Conservation (phyloP, 2,888 invertebrate genomes). For the Cosmopolites sordidus region DNA sequence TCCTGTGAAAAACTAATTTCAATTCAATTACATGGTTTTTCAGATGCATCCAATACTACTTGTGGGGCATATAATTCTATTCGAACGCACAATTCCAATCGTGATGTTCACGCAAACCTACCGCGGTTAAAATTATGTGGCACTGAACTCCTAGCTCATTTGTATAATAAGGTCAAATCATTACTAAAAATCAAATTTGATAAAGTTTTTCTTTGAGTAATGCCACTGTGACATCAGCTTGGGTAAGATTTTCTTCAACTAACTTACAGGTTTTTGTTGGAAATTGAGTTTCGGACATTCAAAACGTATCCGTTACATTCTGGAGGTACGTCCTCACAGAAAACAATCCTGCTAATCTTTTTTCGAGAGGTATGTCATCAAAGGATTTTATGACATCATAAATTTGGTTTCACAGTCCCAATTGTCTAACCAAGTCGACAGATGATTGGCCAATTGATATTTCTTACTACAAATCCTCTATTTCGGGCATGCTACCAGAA, state of each 20-base stretch:
- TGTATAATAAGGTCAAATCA: constrained; percentile 10
- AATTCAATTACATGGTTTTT: constrained; percentile 20
- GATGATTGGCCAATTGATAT: no score
- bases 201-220: constrained; percentile 20
- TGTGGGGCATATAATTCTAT: constrained; percentile 24
- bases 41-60: constrained; percentile 17
- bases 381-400: no score
- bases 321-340: no score
- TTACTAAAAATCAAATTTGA: constrained; percentile 16
- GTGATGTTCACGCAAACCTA: no score
- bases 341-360: no score
- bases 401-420: no score
- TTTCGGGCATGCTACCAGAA: no score
- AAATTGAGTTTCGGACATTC: constrained; percentile 28
- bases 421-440: no score
- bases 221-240: constrained; percentile 24
- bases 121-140: constrained; percentile 25
- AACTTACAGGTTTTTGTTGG: constrained; percentile 27
- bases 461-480: no score
- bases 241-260: constrained; percentile 23
- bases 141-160: constrained; percentile 18
- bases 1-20: not conserved
- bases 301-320: constrained; percentile 6
- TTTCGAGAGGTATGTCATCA: no score
- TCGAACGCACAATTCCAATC: no score